Conservation (phyloP, 2,797 vertebrate genomes). For the Serranus cabrilla region DNA sequence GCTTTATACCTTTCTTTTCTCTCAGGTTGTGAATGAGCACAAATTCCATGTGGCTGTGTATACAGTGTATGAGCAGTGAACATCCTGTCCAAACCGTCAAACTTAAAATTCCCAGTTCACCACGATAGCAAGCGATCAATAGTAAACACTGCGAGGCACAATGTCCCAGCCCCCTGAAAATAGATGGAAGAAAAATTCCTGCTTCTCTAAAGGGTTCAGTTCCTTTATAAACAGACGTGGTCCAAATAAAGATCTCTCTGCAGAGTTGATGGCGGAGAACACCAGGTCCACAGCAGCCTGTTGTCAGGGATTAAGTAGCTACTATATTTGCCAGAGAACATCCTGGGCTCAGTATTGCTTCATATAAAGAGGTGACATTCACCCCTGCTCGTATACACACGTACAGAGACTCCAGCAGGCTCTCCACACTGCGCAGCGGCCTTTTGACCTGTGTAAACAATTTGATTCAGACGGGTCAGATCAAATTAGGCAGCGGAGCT, state of each 20-base stretch:
- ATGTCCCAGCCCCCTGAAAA: constrained; percentile 13
- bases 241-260: constrained; percentile 63
- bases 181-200: constrained; percentile 21
- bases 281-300: constrained; percentile 58
- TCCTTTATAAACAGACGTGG: constrained; percentile 1
- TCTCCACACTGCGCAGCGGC: constrained; percentile 6
- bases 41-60: not conserved
- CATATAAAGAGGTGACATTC: constrained; percentile 66
- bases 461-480: constrained; percentile 38
- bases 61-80: not conserved
- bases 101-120: constrained; percentile 20
- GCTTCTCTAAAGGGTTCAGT: not conserved
- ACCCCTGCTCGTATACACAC: constrained; percentile 36
- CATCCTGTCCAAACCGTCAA: not conserved
- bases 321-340: constrained; percentile 77
- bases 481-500: constrained; percentile 23
- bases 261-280: constrained; percentile 54
- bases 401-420: constrained; percentile 20
- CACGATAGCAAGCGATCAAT: constrained; percentile 27
- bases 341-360: constrained; percentile 58
- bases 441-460: constrained; percentile 27
- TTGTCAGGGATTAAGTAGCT: constrained; percentile 64
- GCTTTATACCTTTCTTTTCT: not conserved
- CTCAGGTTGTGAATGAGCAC: not conserved
- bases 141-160: constrained; percentile 20